Conservation (phyloP, 2,113 vertebrate species). For the Pungitius pungitius region DNA sequence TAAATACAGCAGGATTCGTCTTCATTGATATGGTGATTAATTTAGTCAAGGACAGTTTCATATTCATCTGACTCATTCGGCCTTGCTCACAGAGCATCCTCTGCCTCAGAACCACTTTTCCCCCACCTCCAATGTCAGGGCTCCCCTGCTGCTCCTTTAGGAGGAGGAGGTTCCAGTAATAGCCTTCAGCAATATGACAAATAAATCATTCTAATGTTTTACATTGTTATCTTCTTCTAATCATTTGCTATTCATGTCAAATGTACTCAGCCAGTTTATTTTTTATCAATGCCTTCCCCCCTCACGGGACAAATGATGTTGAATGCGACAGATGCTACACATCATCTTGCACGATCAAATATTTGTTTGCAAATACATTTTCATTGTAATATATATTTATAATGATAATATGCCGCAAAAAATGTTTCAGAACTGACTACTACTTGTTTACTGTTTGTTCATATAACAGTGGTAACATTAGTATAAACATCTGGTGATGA, state of each 20-base stretch:
- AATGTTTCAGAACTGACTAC: too few species aligned
- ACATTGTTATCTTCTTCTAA: not conserved
- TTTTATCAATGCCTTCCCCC: not conserved
- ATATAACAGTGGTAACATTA: not conserved
- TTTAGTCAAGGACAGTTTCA: slow-evolving; percentile 31
- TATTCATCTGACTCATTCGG: slow-evolving; percentile 47
- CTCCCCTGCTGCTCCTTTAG: slow-evolving; percentile 18
- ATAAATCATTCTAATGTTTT: not conserved
- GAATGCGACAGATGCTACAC: not conserved
- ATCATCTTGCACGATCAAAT: not conserved
- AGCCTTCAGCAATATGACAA: slow-evolving; percentile 18
- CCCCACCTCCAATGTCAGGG: slow-evolving; percentile 10
- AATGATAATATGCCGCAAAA: too few species aligned
- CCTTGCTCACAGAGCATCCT: slow-evolving; percentile 27
- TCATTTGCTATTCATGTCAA: not conserved
- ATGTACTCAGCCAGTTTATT: not conserved
- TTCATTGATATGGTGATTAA: slow-evolving; percentile 30
- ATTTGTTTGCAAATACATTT: not conserved
- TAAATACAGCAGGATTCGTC: slow-evolving; percentile 29
- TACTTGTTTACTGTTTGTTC: not conserved
- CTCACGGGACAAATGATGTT: not conserved
- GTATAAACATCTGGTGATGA: too few species aligned
- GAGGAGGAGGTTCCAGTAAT: slow-evolving; percentile 23
- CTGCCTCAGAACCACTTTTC: slow-evolving; percentile 8
- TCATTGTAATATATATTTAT: too few species aligned